Evolutionary conservation across 64 coral and sea anemone genomes (phyloP), one percentile per base, ranked within the genome.

Genomic region (Orbicella faveolata): DNA sequence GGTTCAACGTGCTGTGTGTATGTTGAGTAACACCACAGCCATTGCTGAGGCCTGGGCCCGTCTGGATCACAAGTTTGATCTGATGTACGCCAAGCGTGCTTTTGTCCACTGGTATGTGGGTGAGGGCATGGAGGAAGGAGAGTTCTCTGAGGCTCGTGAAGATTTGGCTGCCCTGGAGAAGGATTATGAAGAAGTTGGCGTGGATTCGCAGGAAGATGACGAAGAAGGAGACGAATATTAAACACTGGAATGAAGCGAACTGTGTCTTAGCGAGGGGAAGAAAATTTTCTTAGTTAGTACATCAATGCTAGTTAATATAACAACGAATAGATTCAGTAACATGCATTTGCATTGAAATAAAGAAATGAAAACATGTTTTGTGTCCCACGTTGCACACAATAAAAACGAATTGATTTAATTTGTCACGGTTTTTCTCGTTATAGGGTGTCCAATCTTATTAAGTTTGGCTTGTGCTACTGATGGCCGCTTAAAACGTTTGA

Each of bases 91-190:
- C 73, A 92, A 92, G 73, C 90, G 90, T 39, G 90, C 90, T 0
- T 92, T 92, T 78, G 90, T 92, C 9, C 90, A 92, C 82, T 92
- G 90, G 90, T 92, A 92, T 39, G 90, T 92, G 7, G 90, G 90
- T 39, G 90, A 92, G 52, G 90, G 90, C 6, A 92, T 92, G 90
- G 90, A 92, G 7, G 90, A 92, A 55, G 90, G 90, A 86, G 90
- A 92, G 90, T 92, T 92, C 70, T 92, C 90, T 23, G 90, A 92
- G 67, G 90, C 90, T 61, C 90, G 90, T 52, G 90, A 92, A 57
- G 90, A 92, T 77, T 36, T 92, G 34, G 90, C 90, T 20, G 90
- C 90, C 4, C 74, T 92, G 17, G 90, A 92, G 74, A 92, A 92
- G 59, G 90, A 92, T 66, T 92, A 92, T 55, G 90, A 92, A 34